phyloP scores from a whole-genome alignment of 2,888 invertebrate genomes.

The Parnassius mnemosyne region DNA sequence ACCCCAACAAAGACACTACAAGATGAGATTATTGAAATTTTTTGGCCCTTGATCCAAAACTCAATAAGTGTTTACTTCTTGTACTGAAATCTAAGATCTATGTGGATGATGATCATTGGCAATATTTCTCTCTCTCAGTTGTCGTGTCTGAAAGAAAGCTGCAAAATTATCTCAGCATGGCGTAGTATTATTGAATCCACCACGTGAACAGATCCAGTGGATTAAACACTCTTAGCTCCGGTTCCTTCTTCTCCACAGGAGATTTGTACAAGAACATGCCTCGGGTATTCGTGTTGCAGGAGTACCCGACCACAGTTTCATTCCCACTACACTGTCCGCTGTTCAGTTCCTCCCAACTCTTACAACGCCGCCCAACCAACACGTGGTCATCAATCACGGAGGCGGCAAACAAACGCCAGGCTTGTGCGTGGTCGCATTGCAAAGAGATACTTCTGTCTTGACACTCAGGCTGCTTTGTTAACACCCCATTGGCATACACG shows the following conservation, averaged over 20 bases:
- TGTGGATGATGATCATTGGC: too few relatives aligned
- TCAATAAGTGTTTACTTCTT: too few relatives aligned
- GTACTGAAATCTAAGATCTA: too few relatives aligned
- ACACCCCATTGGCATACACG: conserved; percentile 65
- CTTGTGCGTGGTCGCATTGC: conserved; percentile 64
- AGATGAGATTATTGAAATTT: too few relatives aligned
- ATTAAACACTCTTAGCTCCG: conserved; percentile 42
- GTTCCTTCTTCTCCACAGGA: conserved; percentile 32
- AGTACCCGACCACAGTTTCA: conserved; percentile 49
- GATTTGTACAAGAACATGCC: conserved; percentile 63
- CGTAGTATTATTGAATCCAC: conserved; percentile 26
- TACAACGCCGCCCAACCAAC: conserved; percentile 49
- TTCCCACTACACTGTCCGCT: conserved; percentile 50
- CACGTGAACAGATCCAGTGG: conserved; percentile 44
- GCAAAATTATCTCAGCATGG: too few relatives aligned
- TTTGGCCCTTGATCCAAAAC: too few relatives aligned
- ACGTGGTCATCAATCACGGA: conserved; percentile 44
- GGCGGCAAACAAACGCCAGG: conserved; percentile 59
- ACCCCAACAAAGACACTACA: too few relatives aligned
- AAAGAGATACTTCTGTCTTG: conserved; percentile 49
- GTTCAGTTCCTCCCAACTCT: conserved; percentile 49
- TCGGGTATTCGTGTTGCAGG: conserved; percentile 38
- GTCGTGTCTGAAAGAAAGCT: too few relatives aligned
- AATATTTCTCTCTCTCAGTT: too few relatives aligned
- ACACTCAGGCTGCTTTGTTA: conserved; percentile 61